These are phyloP conservation scores for Mythimna ferrago DNA, from an alignment of 2,888 invertebrate species.

Conservation along the genomic window DNA sequence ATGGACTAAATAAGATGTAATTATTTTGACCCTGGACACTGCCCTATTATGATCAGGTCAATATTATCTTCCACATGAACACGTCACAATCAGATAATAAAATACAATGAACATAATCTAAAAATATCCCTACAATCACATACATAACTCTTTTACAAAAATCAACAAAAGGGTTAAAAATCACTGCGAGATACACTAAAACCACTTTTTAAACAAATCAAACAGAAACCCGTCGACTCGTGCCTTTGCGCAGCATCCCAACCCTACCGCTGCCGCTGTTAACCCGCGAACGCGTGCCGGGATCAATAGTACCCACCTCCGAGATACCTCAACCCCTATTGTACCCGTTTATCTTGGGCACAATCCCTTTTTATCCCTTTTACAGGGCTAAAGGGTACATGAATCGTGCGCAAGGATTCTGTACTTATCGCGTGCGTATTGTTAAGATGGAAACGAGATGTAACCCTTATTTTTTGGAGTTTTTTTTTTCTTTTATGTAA, in stretches of 20 bases:
- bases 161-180: conserved; percentile 47
- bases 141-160: conserved; percentile 10
- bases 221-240: conserved; percentile 72
- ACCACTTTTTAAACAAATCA: conserved; percentile 62
- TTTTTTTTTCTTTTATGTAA: conserved; percentile 66
- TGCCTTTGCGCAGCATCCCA: conserved; percentile 84
- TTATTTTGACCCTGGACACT: too few relatives aligned
- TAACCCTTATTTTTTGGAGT: conserved; percentile 74
- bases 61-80: background rate
- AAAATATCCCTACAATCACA: background rate
- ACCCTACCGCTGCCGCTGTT: conserved; percentile 72
- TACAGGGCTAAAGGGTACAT: conserved; percentile 82
- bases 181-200: conserved; percentile 42
- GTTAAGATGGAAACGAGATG: conserved; percentile 80
- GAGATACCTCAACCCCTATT: conserved; percentile 75
- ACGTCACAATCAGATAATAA: background rate
- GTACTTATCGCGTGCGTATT: conserved; percentile 86
- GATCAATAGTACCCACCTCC: conserved; percentile 84
- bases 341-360: conserved; percentile 80
- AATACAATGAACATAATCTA: background rate
- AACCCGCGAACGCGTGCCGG: conserved; percentile 87
- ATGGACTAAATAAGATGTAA: too few relatives aligned
- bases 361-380: conserved; percentile 85
- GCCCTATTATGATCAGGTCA: too few relatives aligned
- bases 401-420: conserved; percentile 88